Conservation (phyloP, 2,113 vertebrate genomes). For the Ondatra zibethicus region DNA sequence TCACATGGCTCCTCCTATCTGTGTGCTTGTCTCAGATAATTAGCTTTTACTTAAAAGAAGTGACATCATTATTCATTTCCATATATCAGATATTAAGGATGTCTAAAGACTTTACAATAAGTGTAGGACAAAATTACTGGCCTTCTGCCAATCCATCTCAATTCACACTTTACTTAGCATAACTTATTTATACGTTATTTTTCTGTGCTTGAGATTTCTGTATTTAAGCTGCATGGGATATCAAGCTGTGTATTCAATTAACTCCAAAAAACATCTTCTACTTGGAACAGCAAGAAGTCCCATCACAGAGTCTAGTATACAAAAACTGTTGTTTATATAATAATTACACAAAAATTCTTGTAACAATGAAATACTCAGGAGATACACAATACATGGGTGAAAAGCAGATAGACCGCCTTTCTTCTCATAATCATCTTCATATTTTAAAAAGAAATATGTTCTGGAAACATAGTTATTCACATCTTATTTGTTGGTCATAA, state of each 20-base stretch:
- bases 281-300: constrained; percentile 71
- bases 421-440: not conserved
- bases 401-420: not conserved
- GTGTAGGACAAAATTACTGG: not conserved
- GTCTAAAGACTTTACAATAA: not conserved
- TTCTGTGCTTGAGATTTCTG: constrained; percentile 69
- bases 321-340: constrained; percentile 74
- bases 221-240: constrained; percentile 75
- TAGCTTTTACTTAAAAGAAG: constrained; percentile 5
- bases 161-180: constrained; percentile 23
- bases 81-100: not conserved
- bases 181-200: constrained; percentile 57
- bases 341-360: constrained; percentile 59
- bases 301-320: constrained; percentile 67
- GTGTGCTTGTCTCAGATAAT: not conserved
- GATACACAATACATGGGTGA: constrained; percentile 33
- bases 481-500: not conserved
- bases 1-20: not conserved
- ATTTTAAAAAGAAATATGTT: constrained; percentile 17
- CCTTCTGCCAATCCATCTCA: constrained; percentile 18
- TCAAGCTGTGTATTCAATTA: constrained; percentile 82
- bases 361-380: not conserved
- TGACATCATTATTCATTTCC: not conserved
- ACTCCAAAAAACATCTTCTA: constrained; percentile 58
- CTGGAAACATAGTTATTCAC: not conserved